These are phyloP conservation scores for Tanytarsus gracilentus DNA, from an alignment of 2,888 invertebrate species.

Conservation along the genomic window DNA sequence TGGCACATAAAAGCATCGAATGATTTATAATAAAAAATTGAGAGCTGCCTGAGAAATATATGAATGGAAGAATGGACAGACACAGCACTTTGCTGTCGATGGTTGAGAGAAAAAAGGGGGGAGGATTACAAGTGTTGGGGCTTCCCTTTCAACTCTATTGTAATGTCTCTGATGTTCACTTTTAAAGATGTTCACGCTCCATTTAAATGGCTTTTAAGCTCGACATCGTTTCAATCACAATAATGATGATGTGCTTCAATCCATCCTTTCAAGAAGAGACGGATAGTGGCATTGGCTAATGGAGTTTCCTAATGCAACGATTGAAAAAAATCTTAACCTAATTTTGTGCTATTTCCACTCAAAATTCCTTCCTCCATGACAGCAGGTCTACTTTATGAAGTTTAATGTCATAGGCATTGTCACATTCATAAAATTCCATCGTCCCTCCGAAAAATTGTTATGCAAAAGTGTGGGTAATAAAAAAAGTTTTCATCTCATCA, in stretches of 20 bases:
- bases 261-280: not conserved
- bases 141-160: not conserved
- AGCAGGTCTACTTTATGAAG: too few species aligned
- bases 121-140: conserved; percentile 4
- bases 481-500: conserved; percentile 5
- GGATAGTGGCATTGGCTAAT: conserved; percentile 12
- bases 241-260: too few species aligned
- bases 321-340: too few species aligned
- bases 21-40: not conserved
- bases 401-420: not conserved
- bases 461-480: not conserved
- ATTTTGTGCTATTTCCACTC: too few species aligned
- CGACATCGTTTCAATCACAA: conserved; percentile 22
- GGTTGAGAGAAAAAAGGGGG: not conserved
- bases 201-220: conserved; percentile 25
- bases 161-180: too few species aligned
- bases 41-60: not conserved
- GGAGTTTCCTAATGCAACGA: too few species aligned
- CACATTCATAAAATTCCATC: not conserved
- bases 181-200: conserved; percentile 12
- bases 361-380: too few species aligned
- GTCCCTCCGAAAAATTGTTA: not conserved
- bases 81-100: not conserved
- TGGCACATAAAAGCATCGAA: too few species aligned
- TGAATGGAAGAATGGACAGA: conserved; percentile 1